Evolutionary conservation across 2,888 invertebrate genomes (phyloP), one percentile per base, ranked within the genome.

Genomic region (Lysandra bellargus): DNA sequence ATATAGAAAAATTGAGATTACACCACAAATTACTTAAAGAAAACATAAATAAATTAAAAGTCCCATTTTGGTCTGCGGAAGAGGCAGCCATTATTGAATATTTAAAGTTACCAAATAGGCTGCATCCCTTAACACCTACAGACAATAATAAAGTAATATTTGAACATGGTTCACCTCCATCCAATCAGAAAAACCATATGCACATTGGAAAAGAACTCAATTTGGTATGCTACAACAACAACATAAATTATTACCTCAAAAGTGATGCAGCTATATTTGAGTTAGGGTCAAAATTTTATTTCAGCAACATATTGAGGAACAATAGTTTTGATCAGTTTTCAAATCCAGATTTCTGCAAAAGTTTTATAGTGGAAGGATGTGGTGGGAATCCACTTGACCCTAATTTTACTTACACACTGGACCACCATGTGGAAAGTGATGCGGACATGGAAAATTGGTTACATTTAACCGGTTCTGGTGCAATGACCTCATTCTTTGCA

Each of bases 281-380:
- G 89, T 89, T 96, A 12, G 95, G 95, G 33, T 88, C 95, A 17
- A 91, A 95, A 83, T 95, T 95, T 88, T 95, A 95, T 84, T 94
- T 96, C 80, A 92, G 88, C 79, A 86, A 90, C 4, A 83, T 89
- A 14, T 84, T 95, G 17, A 89, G 92, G 37, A 88, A 95, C 0
- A 88, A 90, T 14, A 90, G 95, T n/a, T 97, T 96, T 86, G 87
- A 95, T 0, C 96, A 96, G 85, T 96, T 97, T 84, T 96, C 96
- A 0, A 97, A 97, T 88, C 95, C 97, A 0, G 98, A 98, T 90
- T 98, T 98, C 91, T 95, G 96, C 5, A 96, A 97, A 79, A 97
- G 97, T 86, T 90, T 97, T 1, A 91, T 98, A 4, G 92, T 97
- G 6, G 98, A 98, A 91, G 98, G 97, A 77, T 95, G 96, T 84